These are phyloP conservation scores for Coracopsis vasa DNA, from an alignment of 2,113 vertebrate species.

Conservation along the genomic window DNA sequence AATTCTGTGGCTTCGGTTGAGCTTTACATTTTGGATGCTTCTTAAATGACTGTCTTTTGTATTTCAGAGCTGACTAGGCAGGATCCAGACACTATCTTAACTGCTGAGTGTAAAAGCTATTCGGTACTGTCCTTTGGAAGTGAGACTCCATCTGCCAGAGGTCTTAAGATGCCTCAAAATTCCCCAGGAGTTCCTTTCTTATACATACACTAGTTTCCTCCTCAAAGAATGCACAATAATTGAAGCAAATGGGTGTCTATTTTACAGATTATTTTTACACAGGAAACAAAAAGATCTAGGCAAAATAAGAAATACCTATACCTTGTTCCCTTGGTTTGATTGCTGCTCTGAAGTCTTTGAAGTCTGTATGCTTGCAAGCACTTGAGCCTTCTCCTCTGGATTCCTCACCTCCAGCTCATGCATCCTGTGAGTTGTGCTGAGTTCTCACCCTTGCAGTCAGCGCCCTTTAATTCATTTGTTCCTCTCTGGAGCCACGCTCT, in stretches of 20 bases:
- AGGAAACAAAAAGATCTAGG: neutral
- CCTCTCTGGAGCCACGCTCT: neutral
- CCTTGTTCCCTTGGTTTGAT: neutral
- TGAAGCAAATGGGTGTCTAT: neutral
- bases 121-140: neutral
- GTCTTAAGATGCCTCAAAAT: neutral
- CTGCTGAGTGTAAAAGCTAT: neutral
- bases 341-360: neutral
- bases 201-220: neutral
- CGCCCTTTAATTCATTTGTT: neutral
- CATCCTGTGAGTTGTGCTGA: neutral
- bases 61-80: neutral
- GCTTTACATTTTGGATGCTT: neutral
- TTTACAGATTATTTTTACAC: neutral
- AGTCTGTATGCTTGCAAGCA: neutral
- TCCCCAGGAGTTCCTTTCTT: neutral
- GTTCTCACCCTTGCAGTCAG: neutral
- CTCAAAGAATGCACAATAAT: neutral
- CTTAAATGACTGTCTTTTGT: neutral
- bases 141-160: neutral
- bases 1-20: neutral
- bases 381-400: neutral
- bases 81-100: neutral
- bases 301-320: neutral
- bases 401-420: neutral